phyloP scores from a whole-genome alignment of 2,797 vertebrate species.

The Alcedo quadribrachys region DNA sequence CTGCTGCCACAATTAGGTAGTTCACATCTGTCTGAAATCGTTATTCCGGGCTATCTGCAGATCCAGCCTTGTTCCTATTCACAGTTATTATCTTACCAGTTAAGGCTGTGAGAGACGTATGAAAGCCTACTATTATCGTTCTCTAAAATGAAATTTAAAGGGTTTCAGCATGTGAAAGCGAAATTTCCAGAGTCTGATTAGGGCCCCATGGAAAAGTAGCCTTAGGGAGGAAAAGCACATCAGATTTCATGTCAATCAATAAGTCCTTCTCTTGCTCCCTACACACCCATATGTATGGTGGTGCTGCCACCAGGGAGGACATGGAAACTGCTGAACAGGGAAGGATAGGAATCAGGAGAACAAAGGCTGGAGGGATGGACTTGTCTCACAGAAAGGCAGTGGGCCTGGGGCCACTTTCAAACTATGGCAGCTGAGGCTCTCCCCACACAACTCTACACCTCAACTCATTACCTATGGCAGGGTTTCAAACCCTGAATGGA shows the following conservation, averaged over 20 bases:
- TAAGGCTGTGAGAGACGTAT: neutral
- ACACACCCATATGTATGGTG: rapidly evolving
- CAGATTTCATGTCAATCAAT: neutral
- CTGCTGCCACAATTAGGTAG: neutral
- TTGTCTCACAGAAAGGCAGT: neutral
- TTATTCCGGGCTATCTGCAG: neutral
- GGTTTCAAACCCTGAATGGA: neutral
- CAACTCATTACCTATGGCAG: neutral
- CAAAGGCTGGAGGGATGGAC: neutral
- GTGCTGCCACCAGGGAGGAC: neutral
- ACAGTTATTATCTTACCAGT: neutral
- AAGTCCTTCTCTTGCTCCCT: neutral
- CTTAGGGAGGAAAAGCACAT: neutral
- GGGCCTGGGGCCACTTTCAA: neutral
- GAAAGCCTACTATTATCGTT: neutral
- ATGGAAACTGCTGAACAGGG: neutral
- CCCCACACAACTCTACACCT: too few relatives aligned
- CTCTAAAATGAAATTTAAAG: neutral
- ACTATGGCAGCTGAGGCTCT: neutral
- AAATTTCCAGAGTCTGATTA: neutral
- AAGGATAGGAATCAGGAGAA: neutral
- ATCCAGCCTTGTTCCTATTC: neutral
- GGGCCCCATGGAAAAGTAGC: neutral
- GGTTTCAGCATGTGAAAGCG: neutral
- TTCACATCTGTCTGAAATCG: neutral